A percentile compares a stretch with the other conserved stretches of the same genome.
These are phyloP conservation scores for Ptychadena robeensis DNA, from an alignment of 2,797 vertebrate species.

Conservation along the genomic window DNA sequence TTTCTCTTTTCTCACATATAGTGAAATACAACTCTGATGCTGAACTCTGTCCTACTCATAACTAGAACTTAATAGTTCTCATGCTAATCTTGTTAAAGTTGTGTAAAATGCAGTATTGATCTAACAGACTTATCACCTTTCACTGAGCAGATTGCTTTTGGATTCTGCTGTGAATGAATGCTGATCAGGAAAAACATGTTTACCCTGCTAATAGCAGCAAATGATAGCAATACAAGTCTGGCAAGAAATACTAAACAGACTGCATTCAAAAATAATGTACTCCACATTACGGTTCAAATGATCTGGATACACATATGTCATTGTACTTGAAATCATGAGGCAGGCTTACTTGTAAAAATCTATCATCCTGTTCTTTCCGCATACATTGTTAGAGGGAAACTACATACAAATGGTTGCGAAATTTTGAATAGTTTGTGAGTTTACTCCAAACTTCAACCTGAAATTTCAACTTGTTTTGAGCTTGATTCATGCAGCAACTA, in stretches of 20 bases:
- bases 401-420: too few relatives aligned
- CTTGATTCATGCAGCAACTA: too few relatives aligned
- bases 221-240: conserved; percentile 64
- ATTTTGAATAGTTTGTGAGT: too few relatives aligned
- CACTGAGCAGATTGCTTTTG: conserved; percentile 63
- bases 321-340: not conserved
- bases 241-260: conserved; percentile 46
- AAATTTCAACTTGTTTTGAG: too few relatives aligned
- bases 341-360: not conserved
- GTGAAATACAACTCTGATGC: conserved; percentile 54
- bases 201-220: conserved; percentile 58
- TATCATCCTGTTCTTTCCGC: too few relatives aligned
- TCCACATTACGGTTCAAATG: conserved; percentile 22
- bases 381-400: too few relatives aligned
- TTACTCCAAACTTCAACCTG: too few relatives aligned
- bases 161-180: conserved; percentile 61
- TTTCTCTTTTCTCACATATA: not conserved
- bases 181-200: conserved; percentile 65
- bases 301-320: conserved; percentile 19
- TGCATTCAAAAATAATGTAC: conserved; percentile 27
- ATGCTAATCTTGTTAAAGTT: conserved; percentile 62
- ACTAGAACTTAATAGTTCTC: conserved; percentile 62
- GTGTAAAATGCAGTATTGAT: conserved; percentile 64
- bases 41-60: conserved; percentile 57
- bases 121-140: conserved; percentile 63